Base-by-base conservation (phyloP, 2,113 vertebrate species). In the Bostrychus sinensis region DNA sequence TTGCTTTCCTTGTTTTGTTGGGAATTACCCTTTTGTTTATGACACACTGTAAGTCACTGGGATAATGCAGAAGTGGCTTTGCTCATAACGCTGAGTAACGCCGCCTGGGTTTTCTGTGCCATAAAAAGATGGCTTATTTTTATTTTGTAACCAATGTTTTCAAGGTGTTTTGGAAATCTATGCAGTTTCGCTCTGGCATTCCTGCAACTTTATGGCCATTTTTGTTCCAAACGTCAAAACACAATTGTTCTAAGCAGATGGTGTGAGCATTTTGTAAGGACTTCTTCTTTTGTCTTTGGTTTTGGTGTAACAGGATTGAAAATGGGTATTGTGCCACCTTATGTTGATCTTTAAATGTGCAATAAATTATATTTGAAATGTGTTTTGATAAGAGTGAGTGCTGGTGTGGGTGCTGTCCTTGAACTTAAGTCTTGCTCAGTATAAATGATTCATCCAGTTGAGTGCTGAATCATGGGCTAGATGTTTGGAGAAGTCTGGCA, bases 311-410 rank as follows among this genome's bases (percentile, higher is more conserved):
- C 65, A 64, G 78, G 67, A 88, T 81, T 84, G 61, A 83, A 51
- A 87, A 89, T 89, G 86, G 79, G 71, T 89, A 83, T 84, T 26
- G 86, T 90, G 86, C 84, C 87, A 89, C 76, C 83, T 89, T 90
- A 80, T 88, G 88, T 89, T 89, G 72, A 86, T 90, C 81, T 90
- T 87, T 88, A 87, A 89, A 91, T 91, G 91, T 92, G 88, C 91
- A 91, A 92, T 92, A 92, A 92, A 92, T 90, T 80, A 86, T 89
- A 89, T 89, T 89, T 89, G 63, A 89, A 90, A 77, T 76, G 85
- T 87, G 87, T 89, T 91, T 91, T 87, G 70, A 85, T 75, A 83
- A 69, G 66, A 72, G 67, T 81, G 63, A 77, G 73, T 84, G 65
- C 56, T 75, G 63, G 36, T 82, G 74, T 70, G 66, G 55, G 51